Conservation (phyloP, 2,888 invertebrate genomes). For the Schrankia costaestrigalis region DNA sequence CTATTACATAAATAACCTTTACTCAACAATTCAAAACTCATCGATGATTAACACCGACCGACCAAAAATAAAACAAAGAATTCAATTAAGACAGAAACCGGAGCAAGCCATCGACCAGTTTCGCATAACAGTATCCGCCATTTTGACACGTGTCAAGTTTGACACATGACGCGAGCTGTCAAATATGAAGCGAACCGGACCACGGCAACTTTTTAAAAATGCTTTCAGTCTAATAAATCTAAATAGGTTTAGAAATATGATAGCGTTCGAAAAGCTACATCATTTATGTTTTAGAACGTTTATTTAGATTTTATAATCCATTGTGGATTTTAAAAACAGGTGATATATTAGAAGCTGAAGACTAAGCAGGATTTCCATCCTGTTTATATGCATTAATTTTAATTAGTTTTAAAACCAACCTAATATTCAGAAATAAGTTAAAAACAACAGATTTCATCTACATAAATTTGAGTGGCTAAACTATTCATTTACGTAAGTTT, state of each 20-base stretch:
- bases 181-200: constrained; percentile 37
- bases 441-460: too few relatives aligned
- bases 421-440: too few relatives aligned
- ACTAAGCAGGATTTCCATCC: too few relatives aligned
- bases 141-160: constrained; percentile 38
- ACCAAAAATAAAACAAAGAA: constrained; percentile 6
- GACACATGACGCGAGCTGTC: constrained; percentile 45
- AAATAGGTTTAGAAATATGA: constrained; percentile 28
- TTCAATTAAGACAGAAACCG: constrained; percentile 5
- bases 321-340: constrained; percentile 1
- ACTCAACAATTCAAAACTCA: too few relatives aligned
- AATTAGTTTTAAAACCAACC: too few relatives aligned
- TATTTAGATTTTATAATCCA: constrained; percentile 1
- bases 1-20: too few relatives aligned
- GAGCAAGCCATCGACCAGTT: constrained; percentile 21
- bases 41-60: too few relatives aligned
- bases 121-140: constrained; percentile 24
- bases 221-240: too few relatives aligned
- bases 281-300: constrained; percentile 6
- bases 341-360: too few relatives aligned
- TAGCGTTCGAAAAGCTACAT: constrained; percentile 10
- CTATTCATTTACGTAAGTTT: too few relatives aligned
- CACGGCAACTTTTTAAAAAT: constrained; percentile 28
- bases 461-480: too few relatives aligned
- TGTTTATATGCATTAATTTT: too few relatives aligned